A percentile compares a stretch with the other conserved stretches of the same genome.
Evolutionary conservation across 1,140 invertebrate species (phyloP).

Genomic region (Drosophila guanche): DNA sequence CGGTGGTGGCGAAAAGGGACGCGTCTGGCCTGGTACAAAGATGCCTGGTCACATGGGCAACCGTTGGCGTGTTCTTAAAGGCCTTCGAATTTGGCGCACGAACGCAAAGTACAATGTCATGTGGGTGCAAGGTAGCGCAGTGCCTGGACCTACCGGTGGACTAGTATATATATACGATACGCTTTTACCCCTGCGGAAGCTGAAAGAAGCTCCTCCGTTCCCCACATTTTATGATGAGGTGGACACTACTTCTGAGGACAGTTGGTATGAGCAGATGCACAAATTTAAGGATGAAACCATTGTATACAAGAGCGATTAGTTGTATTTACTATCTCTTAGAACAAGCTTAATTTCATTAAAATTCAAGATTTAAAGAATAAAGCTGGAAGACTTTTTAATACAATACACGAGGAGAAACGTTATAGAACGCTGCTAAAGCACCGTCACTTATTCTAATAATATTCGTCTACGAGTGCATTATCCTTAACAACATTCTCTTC

Average conservation of each 20-base stretch:
- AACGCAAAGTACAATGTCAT: slow-evolving; percentile 97
- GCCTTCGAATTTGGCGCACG: slow-evolving; percentile 93
- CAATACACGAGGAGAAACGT: too few species aligned
- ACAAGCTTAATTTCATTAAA: too few species aligned
- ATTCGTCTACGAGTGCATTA: too few species aligned
- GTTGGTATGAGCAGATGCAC: slow-evolving; percentile 77
- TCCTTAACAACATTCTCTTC: too few species aligned
- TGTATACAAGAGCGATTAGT: slow-evolving; percentile 64
- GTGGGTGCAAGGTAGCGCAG: slow-evolving; percentile 91
- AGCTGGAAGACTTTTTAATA: too few species aligned
- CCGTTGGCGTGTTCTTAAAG: slow-evolving; percentile 88
- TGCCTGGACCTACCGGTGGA: slow-evolving; percentile 92
- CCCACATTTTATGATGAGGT: slow-evolving; percentile 89
- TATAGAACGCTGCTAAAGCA: too few species aligned
- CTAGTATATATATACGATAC: slow-evolving; percentile 94
- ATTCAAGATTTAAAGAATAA: too few species aligned
- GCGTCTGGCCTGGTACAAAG: slow-evolving; percentile 97
- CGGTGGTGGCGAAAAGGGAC: slow-evolving; percentile 90
- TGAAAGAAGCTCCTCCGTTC: slow-evolving; percentile 88
- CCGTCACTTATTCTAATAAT: too few species aligned
- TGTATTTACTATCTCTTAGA: neutral
- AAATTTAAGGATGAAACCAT: slow-evolving; percentile 78
- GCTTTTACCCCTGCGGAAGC: slow-evolving; percentile 86
- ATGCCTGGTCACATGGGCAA: slow-evolving; percentile 99
- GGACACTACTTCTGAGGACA: slow-evolving; percentile 84